Evolutionary conservation across 1,140 invertebrate genomes (phyloP), one percentile per base, ranked within the genome.

Genomic region (Spodoptera frugiperda): DNA sequence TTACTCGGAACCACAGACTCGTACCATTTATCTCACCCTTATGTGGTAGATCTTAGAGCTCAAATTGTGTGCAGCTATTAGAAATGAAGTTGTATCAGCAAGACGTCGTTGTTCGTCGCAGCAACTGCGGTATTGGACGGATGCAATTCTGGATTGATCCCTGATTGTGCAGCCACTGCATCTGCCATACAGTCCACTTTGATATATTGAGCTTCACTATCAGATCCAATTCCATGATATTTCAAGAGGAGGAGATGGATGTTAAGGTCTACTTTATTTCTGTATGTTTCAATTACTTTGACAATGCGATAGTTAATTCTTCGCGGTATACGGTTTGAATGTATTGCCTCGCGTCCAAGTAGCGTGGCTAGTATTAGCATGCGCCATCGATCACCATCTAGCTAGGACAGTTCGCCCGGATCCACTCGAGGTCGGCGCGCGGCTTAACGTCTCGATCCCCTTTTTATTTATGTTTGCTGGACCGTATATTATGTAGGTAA

Each of bases 71-170:
- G 6, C 10, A 10, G 12, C 21, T 51, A 12, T 14, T 11, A 17
- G 21, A 8, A n/a, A 2, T 12, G 19, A 21, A 6, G 15, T 63
- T 51, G 48, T 68, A 53, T 15, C n/a, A 25, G 12, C 19, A 68
- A 68, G 65, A 51, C n/a, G 10, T 68, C 21, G 12, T 8, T 68
- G 65, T 53, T 53, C 2, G 65, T 68, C 21, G 65, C 65, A 51
- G 65, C 49, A n/a, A n/a, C 39, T 53, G 65, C 46, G 49, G 63
- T 48, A 67, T 67, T 19, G 17, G 65, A 53, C 25, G 65, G 48
- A 53, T 68, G 65, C 65, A 68, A 68, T 68, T 17, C 39, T 68
- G 25, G 65, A 68, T 68, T 68, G 65, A 68, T 53, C n/a, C 25
- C 48, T 53, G 65, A 33, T 68, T 68, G 63, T 67, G 48, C 65